Evolutionary conservation across 2,113 vertebrate species (phyloP), one percentile per base, ranked within the genome.

Genomic region (Peromyscus polionotus): DNA sequence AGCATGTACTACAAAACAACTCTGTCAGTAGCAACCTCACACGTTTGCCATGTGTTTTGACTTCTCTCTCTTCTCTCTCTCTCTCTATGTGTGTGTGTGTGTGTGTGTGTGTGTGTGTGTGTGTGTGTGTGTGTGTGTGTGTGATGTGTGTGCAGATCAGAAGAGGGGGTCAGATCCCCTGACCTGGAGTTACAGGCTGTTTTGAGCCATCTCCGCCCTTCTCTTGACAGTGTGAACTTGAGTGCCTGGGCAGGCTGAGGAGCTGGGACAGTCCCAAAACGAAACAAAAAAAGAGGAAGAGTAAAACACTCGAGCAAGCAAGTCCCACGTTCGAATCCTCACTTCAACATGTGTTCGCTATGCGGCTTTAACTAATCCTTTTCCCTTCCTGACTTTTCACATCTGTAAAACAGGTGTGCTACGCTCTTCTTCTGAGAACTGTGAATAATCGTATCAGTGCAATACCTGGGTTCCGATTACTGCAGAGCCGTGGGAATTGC

Each of bases 321-420:
- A 48, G 45, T 7, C 16, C 45, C 36, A 20, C 14, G 48, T 61
- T 86, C 67, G 75, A 86, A 95, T 36, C 31, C 42, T 92, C 84
- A 86, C 63, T 87, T 54, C 39, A 51, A 61, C 31, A n/a, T 8
- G n/a, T 17, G 39, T 12, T 94, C 70, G 22, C 84, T 88, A 36
- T 14, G 42, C 65, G 77, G 54, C 19, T 57, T 84, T 84, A 24
- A 80, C 48, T 77, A 48, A 42, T 48, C 51, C 24, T 77, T 89
- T 91, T 91, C 31, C 81, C 77, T 89, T 17, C 91, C 61, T 54
- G 76, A 85, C 65, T 86, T 94, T 95, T 87, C 70, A 91, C 70
- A 68, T 51, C 81, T 76, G 36, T 72, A 89, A 77, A 91, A 19
- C 14, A 33, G 70, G 39, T 28, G 0, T 77, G 59, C 59, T 63